These are phyloP conservation scores for Erebia palarica DNA, from an alignment of 2,888 invertebrate species.

Conservation along the genomic window DNA sequence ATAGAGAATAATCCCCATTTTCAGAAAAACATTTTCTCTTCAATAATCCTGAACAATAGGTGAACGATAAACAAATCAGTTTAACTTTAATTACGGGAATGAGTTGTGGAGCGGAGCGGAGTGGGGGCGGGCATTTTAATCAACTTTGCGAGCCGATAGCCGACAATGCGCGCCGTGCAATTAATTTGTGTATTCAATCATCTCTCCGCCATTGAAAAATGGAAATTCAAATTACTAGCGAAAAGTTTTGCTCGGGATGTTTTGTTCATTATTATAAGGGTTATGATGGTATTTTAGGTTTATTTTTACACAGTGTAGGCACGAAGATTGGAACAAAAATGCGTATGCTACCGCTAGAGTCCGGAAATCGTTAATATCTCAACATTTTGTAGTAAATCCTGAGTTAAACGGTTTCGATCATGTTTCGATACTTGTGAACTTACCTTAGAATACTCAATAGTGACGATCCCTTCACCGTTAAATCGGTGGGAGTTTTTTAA, in stretches of 20 bases:
- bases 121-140: constrained; percentile 53
- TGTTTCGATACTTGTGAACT: too few relatives aligned
- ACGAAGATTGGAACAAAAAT: too few relatives aligned
- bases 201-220: constrained; percentile 47
- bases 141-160: constrained; percentile 56
- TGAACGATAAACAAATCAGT: constrained; percentile 39
- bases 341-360: too few relatives aligned
- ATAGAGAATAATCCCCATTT: too few relatives aligned
- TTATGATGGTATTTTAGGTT: too few relatives aligned
- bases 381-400: too few relatives aligned
- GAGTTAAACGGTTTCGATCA: too few relatives aligned
- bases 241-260: constrained; percentile 38
- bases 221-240: constrained; percentile 42
- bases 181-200: constrained; percentile 69
- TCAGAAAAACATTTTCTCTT: background rate
- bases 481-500: too few relatives aligned
- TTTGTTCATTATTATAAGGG: constrained; percentile 21
- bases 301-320: too few relatives aligned
- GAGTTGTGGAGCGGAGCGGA: constrained; percentile 26
- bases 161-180: constrained; percentile 60
- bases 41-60: constrained; percentile 25
- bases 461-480: too few relatives aligned
- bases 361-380: too few relatives aligned
- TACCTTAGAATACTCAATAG: too few relatives aligned
- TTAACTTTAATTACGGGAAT: constrained; percentile 41